phyloP scores from a whole-genome alignment of 2,888 invertebrate species.

The Xanthorhoe designata region DNA sequence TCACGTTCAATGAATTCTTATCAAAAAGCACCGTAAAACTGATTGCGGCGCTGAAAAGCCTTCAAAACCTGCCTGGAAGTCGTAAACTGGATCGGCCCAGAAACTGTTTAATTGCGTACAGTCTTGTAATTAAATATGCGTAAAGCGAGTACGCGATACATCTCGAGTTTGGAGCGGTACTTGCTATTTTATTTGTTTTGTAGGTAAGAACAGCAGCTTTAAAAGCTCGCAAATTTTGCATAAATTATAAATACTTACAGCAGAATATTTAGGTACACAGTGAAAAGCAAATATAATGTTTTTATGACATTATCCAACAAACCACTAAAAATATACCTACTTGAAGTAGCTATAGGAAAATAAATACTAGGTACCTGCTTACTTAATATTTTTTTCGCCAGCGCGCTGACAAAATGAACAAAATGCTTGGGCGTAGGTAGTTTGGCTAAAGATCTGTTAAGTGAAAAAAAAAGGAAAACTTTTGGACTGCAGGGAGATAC shows the following conservation, averaged over 20 bases:
- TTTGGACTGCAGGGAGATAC: too few relatives aligned
- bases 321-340: too few relatives aligned
- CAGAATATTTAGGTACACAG: slow-evolving; percentile 4
- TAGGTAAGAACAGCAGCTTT: slow-evolving; percentile 33
- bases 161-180: slow-evolving; percentile 44
- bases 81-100: slow-evolving; percentile 77
- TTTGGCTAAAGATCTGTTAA: too few relatives aligned
- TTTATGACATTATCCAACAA: background rate
- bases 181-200: slow-evolving; percentile 41
- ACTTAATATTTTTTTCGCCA: too few relatives aligned
- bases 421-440: too few relatives aligned
- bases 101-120: slow-evolving; percentile 73
- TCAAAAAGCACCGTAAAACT: slow-evolving; percentile 74
- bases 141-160: slow-evolving; percentile 56
- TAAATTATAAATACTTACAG: slow-evolving; percentile 23
- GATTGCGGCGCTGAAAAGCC: slow-evolving; percentile 72
- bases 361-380: too few relatives aligned
- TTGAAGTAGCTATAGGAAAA: too few relatives aligned
- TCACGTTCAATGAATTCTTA: slow-evolving; percentile 63
- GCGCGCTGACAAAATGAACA: too few relatives aligned
- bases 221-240: slow-evolving; percentile 32
- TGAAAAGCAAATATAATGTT: background rate
- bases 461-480: too few relatives aligned
- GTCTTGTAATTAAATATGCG: slow-evolving; percentile 66
- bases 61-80: slow-evolving; percentile 39